Evolutionary conservation across 2,113 vertebrate genomes (phyloP).

Genomic region (Anolis sagrei): DNA sequence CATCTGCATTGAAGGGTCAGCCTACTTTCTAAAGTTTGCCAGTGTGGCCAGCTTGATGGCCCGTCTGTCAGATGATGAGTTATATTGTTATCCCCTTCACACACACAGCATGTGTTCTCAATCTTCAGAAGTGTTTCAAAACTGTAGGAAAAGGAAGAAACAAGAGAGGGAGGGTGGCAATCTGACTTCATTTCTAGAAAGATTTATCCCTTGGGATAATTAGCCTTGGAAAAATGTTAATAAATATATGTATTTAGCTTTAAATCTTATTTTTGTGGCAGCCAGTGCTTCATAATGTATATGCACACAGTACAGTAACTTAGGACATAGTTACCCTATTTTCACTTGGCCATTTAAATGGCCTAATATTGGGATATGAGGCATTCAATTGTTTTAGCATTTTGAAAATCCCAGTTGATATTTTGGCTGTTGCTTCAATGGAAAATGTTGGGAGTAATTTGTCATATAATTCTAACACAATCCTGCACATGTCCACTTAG

Average conservation of each 20-base stretch:
- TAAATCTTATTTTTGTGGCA: constrained; percentile 12
- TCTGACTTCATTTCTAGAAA: neutral
- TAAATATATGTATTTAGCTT: constrained; percentile 6
- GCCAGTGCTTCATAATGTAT: neutral
- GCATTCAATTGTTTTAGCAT: too few relatives aligned
- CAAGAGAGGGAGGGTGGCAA: neutral
- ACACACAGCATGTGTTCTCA: neutral
- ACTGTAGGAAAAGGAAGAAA: neutral
- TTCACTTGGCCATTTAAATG: neutral
- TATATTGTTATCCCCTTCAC: neutral
- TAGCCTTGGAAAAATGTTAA: constrained; percentile 5
- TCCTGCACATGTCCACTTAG: neutral
- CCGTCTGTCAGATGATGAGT: neutral
- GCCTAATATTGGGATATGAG: neutral
- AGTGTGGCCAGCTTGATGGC: rapidly evolving
- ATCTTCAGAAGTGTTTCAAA: neutral
- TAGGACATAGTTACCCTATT: neutral
- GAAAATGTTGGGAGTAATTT: neutral
- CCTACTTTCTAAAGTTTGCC: neutral
- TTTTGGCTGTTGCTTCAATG: neutral
- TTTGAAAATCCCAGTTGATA: neutral
- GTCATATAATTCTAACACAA: neutral
- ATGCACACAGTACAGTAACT: neutral
- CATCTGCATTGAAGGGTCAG: constrained; percentile 42
- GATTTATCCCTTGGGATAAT: neutral